Percentiles rank a stretch among this genome's conserved stretches.
Evolutionary conservation across 2,797 vertebrate species (phyloP).

Genomic region (Acanthis flammea): DNA sequence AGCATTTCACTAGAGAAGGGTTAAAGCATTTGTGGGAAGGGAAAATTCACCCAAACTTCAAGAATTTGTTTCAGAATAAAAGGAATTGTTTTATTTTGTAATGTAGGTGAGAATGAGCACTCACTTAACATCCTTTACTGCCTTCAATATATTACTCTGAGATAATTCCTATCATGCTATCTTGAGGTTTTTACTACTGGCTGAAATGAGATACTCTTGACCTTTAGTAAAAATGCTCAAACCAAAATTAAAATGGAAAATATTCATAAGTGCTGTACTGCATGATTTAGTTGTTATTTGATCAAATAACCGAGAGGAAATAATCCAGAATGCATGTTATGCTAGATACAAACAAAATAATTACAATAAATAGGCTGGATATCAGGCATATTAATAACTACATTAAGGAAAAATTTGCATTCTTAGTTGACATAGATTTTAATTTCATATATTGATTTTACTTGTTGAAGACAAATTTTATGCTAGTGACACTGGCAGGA

Average conservation of each 20-base stretch:
- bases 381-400: background rate
- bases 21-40: background rate
- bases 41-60: background rate
- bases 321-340: background rate
- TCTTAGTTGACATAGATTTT: background rate
- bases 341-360: background rate
- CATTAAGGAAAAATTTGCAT: background rate
- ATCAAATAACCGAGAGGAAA: background rate
- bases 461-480: background rate
- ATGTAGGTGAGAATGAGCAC: background rate
- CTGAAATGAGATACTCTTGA: background rate
- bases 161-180: background rate
- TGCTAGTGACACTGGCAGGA: background rate
- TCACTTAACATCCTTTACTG: background rate
- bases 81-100: background rate
- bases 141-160: background rate
- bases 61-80: background rate
- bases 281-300: background rate
- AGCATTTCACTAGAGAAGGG: background rate
- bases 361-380: background rate
- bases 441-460: background rate
- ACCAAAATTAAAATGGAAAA: constrained; percentile 27
- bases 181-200: background rate
- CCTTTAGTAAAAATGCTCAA: constrained; percentile 9
- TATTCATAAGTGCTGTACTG: background rate